Conservation (phyloP, 2,888 invertebrate genomes). For the Salpingus planirostris region DNA sequence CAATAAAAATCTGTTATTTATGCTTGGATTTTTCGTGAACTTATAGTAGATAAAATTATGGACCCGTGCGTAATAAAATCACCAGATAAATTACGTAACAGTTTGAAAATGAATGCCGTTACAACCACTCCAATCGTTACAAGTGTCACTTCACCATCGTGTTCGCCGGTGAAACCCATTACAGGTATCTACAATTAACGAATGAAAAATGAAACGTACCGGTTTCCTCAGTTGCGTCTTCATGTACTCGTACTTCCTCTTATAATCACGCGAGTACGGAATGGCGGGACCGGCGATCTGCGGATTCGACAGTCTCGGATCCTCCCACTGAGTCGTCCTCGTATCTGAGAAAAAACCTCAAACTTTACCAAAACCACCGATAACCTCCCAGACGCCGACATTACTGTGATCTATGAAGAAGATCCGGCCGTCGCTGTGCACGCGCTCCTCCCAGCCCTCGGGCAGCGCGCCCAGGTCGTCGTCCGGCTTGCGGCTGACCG, state of each 20-base stretch:
- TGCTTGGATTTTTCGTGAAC: no score
- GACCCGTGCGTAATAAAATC: no score
- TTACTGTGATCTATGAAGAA: conserved; percentile 99
- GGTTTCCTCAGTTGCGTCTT: conserved; percentile 94
- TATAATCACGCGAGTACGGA: conserved; percentile 97
- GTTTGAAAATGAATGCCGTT: no score
- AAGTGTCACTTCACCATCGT: no score
- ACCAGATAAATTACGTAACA: no score
- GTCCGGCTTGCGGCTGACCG: conserved; percentile 44
- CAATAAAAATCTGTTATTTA: no score
- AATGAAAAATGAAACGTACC: conserved; percentile 42
- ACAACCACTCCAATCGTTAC: no score
- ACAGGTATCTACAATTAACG: background rate
- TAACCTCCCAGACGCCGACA: no score
- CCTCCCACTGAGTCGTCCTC: conserved; percentile 97
- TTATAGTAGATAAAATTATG: no score
- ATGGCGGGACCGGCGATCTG: conserved; percentile 97
- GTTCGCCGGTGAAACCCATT: conserved; percentile 1
- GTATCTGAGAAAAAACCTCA: conserved; percentile 55
- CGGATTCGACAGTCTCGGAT: conserved; percentile 92
- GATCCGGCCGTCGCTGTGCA: conserved; percentile 91
- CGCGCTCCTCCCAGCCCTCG: conserved; percentile 97
- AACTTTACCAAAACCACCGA: background rate
- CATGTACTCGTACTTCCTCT: conserved; percentile 97
- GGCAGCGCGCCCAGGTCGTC: conserved; percentile 92